phyloP scores from a whole-genome alignment of 2,888 invertebrate species.

The Orthonevra nobilis region DNA sequence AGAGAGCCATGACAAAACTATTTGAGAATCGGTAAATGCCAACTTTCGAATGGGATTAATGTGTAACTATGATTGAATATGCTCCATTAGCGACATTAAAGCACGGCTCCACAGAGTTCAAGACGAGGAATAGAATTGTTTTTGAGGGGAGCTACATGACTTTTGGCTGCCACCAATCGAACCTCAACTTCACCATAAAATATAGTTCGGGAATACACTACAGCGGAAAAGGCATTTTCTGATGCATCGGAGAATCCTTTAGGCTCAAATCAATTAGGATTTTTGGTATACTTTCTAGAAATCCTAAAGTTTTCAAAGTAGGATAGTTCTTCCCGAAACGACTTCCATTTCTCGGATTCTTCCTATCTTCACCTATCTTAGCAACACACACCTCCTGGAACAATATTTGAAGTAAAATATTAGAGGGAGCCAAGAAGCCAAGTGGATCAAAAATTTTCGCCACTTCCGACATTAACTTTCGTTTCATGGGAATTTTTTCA shows the following conservation, averaged over 20 bases:
- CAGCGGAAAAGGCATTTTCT: too few relatives aligned
- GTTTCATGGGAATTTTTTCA: neutral
- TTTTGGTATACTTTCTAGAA: neutral
- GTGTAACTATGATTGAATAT: too few relatives aligned
- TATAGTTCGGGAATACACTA: neutral
- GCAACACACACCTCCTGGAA: neutral
- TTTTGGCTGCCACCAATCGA: neutral
- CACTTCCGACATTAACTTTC: neutral
- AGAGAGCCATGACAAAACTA: slow-evolving; percentile 7
- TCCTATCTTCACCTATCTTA: neutral
- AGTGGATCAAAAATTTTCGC: neutral
- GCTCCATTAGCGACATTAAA: neutral
- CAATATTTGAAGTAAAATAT: neutral
- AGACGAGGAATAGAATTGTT: slow-evolving; percentile 4
- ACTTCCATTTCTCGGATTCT: neutral
- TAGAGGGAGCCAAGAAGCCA: too few relatives aligned
- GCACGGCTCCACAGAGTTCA: slow-evolving; percentile 3
- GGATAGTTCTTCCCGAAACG: neutral
- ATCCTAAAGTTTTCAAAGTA: neutral
- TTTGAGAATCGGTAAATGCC: neutral
- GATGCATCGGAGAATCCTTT: too few relatives aligned
- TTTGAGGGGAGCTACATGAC: neutral
- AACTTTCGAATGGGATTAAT: neutral
- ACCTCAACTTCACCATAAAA: neutral
- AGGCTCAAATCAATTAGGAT: neutral